Evolutionary conservation across 2,113 vertebrate species (phyloP).

Genomic region (Polypterus bichir): DNA sequence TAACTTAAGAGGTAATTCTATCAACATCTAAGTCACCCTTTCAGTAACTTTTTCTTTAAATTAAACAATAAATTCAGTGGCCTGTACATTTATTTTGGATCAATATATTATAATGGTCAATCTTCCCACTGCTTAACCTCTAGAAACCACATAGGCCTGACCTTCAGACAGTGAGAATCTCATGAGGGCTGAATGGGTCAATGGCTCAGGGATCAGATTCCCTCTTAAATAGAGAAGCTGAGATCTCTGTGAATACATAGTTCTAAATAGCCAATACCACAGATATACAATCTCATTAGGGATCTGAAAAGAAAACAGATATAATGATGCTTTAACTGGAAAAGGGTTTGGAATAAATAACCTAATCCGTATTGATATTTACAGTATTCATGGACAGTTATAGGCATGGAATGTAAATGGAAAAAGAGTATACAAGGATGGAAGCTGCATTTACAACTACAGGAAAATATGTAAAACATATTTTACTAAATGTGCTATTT

Average conservation of each 20-base stretch:
- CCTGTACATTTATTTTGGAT: constrained; percentile 6
- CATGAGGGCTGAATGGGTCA: constrained; percentile 10
- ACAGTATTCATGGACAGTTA: too few species aligned
- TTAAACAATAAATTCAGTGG: neutral
- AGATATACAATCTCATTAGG: neutral
- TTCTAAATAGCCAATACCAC: neutral
- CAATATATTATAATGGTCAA: constrained; percentile 18
- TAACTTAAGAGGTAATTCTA: too few species aligned
- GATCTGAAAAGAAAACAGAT: neutral
- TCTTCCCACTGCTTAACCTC: constrained; percentile 7
- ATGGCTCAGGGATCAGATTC: constrained; percentile 15
- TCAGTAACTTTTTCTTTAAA: too few species aligned
- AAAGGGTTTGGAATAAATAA: too few species aligned
- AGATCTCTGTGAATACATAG: neutral
- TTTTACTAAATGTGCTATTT: too few species aligned
- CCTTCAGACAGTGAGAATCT: constrained; percentile 20
- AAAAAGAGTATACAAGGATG: too few species aligned
- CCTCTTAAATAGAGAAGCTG: neutral
- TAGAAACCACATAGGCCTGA: constrained; percentile 8
- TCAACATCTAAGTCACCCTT: too few species aligned
- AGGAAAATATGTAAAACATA: too few species aligned
- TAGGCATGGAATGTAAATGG: too few species aligned
- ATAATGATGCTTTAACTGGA: too few species aligned
- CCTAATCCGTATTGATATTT: too few species aligned
- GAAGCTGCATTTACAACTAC: too few species aligned